phyloP scores from a whole-genome alignment of 2,888 invertebrate species.

The Bombylius major region DNA sequence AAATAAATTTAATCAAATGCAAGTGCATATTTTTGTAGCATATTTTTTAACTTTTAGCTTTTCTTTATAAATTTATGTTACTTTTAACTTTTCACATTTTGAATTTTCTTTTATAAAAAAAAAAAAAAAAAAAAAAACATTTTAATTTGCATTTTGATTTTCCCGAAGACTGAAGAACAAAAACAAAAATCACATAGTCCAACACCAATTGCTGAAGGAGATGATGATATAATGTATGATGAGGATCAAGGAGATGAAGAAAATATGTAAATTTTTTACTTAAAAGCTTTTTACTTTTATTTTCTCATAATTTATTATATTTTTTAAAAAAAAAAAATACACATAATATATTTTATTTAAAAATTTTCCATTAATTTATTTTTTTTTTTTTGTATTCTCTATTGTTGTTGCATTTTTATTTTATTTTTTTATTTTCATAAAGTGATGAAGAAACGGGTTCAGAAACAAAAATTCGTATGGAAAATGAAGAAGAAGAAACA shows the following conservation, averaged over 20 bases:
- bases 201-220: slow-evolving; percentile 45
- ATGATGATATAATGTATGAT: slow-evolving; percentile 45
- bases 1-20: background rate
- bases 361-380: background rate
- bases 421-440: slow-evolving; percentile 24
- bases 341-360: background rate
- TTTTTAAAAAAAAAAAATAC: too few species aligned
- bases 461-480: slow-evolving; percentile 54
- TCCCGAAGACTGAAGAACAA: slow-evolving; percentile 37
- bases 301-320: background rate
- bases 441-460: slow-evolving; percentile 61
- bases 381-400: slow-evolving; percentile 4
- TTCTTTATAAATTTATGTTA: background rate
- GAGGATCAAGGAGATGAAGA: slow-evolving; percentile 55
- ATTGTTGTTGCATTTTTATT: slow-evolving; percentile 1
- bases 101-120: background rate
- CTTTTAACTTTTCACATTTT: too few species aligned
- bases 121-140: too few species aligned
- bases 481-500: slow-evolving; percentile 51
- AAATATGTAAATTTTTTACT: slow-evolving; percentile 48
- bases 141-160: background rate
- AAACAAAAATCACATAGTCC: slow-evolving; percentile 48
- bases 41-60: background rate
- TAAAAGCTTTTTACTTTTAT: slow-evolving; percentile 27
- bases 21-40: slow-evolving; percentile 13